Conservation (phyloP, 2,113 vertebrate species). For the Dascyllus trimaculatus region DNA sequence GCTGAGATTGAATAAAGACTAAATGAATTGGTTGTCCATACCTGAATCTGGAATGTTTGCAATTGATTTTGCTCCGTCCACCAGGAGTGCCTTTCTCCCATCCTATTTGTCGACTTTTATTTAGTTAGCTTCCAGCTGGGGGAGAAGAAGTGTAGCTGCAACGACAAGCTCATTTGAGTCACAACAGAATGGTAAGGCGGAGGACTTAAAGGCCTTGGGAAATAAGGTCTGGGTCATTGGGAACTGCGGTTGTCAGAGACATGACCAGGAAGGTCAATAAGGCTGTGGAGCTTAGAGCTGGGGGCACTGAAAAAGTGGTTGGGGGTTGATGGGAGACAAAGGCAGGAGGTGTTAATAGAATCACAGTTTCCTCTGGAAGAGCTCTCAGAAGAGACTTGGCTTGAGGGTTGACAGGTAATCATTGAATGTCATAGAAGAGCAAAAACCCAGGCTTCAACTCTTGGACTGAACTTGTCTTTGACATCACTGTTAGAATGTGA, state of each 20-base stretch:
- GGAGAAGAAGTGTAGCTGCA: slow-evolving; percentile 30
- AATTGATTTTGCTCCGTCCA: slow-evolving; percentile 46
- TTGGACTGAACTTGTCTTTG: slow-evolving; percentile 46
- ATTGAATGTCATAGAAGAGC: slow-evolving; percentile 64
- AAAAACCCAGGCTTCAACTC: slow-evolving; percentile 32
- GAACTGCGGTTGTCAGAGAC: slow-evolving; percentile 51
- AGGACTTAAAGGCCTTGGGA: slow-evolving; percentile 66
- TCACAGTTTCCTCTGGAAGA: slow-evolving; percentile 67
- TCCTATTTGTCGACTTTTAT: slow-evolving; percentile 50
- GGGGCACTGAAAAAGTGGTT: slow-evolving; percentile 24
- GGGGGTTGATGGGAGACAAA: slow-evolving; percentile 34
- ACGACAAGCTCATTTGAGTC: slow-evolving; percentile 63
- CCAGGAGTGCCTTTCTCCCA: slow-evolving; percentile 30
- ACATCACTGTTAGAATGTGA: slow-evolving; percentile 48
- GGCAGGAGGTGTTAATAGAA: slow-evolving; percentile 71
- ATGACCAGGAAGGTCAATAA: slow-evolving; percentile 72
- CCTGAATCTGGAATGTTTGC: slow-evolving; percentile 49
- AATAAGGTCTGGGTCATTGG: slow-evolving; percentile 65
- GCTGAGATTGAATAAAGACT: slow-evolving; percentile 45
- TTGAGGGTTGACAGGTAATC: slow-evolving; percentile 74
- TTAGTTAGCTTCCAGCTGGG: slow-evolving; percentile 40
- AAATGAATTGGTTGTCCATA: slow-evolving; percentile 46
- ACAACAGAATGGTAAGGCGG: slow-evolving; percentile 53
- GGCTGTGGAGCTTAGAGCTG: slow-evolving; percentile 21
- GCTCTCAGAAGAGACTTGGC: slow-evolving; percentile 47